phyloP scores from a whole-genome alignment of 2,113 vertebrate genomes.

The Hippocampus zosterae region DNA sequence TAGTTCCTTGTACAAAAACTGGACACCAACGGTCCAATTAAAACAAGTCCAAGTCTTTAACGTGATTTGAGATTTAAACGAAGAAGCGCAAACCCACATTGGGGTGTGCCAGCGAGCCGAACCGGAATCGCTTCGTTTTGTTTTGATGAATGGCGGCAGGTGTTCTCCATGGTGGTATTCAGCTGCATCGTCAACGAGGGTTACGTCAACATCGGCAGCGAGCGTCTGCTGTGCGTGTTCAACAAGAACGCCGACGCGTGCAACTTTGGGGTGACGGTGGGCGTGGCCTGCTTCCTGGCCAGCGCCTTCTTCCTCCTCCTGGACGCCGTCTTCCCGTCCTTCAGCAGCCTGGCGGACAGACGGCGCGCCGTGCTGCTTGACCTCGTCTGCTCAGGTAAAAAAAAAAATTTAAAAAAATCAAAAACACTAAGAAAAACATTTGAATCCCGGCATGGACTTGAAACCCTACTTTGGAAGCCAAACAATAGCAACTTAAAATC shows the following conservation, averaged over 20 bases:
- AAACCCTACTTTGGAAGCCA: background rate
- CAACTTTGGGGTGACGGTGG: slow-evolving; percentile 86
- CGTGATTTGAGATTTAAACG: no score
- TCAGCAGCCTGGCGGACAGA: slow-evolving; percentile 90
- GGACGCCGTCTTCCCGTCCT: slow-evolving; percentile 90
- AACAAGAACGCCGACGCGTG: slow-evolving; percentile 90
- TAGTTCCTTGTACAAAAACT: no score
- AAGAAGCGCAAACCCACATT: no score
- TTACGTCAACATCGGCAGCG: slow-evolving; percentile 83
- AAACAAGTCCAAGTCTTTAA: no score
- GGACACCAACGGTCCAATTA: no score
- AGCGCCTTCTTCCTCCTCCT: slow-evolving; percentile 83
- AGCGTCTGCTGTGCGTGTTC: slow-evolving; percentile 86
- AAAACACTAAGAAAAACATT: no score
- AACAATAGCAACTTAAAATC: background rate
- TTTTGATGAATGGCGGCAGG: slow-evolving; percentile 59
- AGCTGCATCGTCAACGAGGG: slow-evolving; percentile 94
- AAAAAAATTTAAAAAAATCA: no score
- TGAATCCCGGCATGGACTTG: background rate
- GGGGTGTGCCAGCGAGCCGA: no score
- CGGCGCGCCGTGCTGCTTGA: slow-evolving; percentile 85
- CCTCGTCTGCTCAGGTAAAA: slow-evolving; percentile 85
- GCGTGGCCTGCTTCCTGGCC: slow-evolving; percentile 87
- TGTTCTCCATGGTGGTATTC: slow-evolving; percentile 96
- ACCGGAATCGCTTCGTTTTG: no score